Evolutionary conservation across 2,888 invertebrate genomes (phyloP), one percentile per base, ranked within the genome.

Genomic region (Gymnoscelis rufifasciata): DNA sequence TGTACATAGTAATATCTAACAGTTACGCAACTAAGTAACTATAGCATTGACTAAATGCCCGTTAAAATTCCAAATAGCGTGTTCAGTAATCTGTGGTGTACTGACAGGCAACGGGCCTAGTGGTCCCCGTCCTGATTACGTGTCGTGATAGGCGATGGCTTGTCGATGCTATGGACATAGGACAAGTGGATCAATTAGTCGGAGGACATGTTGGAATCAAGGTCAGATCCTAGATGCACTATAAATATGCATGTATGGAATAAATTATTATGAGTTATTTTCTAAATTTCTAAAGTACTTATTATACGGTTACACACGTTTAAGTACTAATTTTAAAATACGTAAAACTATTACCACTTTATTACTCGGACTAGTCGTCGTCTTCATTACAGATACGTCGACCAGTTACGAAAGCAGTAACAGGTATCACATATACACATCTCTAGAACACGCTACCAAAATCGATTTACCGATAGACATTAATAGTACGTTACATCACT

Each of bases 31-130:
- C 26, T 12, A 49, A 49, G 43, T 37, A 43, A 43, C 27, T 37
- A 42, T 27, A 47, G 38, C 38, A 39, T 43, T 39, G 19, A 37
- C 40, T 43, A 31, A 44, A 44, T 31, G 39, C 48, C 43, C 37
- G 48, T 49, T 49, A 49, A 49, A 49, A 49, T 49, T 44, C 48
- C 38, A 19, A 38, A 37, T 37, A 30, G 19, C 31, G 14, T 36
- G 36, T 38, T 42, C 24, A 42, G 8, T 47, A 23, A 46, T 46
- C 40, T 19, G 19, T 19, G 19, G 38, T 11, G 26, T 14, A 26
- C n/a, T 45, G 39, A 29, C 36, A 40, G 36, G 15, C 29, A 40
- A 40, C 39, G 30, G 39, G 26, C 19, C 37, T 26, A 14, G 19
- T 30, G 15, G 38, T 26, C 31, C 30, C 23, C 30, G 41, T 33